These are phyloP conservation scores for Drosophila equinoxialis DNA, from an alignment of 1,140 invertebrate species.

Conservation along the genomic window DNA sequence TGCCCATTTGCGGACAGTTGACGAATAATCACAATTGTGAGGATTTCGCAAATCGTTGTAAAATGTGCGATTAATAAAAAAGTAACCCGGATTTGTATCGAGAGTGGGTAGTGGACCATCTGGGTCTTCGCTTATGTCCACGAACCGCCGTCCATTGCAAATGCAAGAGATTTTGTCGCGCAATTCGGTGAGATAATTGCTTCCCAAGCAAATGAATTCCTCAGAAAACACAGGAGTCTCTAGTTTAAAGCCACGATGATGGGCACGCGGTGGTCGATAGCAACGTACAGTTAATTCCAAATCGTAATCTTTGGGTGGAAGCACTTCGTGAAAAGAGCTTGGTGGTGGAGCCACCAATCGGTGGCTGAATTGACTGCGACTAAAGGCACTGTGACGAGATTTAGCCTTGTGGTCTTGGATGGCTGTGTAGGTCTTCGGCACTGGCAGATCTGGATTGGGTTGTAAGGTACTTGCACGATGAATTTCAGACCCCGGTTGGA, in stretches of 20 bases:
- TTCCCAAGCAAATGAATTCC: conserved; percentile 86
- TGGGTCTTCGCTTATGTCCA: conserved; percentile 87
- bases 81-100: conserved; percentile 86
- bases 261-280: conserved; percentile 82
- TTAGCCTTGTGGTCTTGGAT: conserved; percentile 43
- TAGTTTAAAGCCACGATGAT: conserved; percentile 62
- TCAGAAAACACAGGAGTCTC: conserved; percentile 84
- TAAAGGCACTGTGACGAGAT: conserved; percentile 40
- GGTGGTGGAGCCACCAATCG: conserved; percentile 21
- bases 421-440: conserved; percentile 42
- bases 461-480: conserved; percentile 15
- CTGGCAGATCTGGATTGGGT: conserved; percentile 24
- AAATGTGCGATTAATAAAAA: conserved; percentile 91
- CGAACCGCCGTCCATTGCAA: conserved; percentile 86
- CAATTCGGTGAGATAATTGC: conserved; percentile 86
- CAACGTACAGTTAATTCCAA: conserved; percentile 83
- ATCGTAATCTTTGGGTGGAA: conserved; percentile 61
- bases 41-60: conserved; percentile 88
- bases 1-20: conserved; percentile 87
- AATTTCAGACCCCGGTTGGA: conserved; percentile 45
- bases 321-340: conserved; percentile 2
- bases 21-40: conserved; percentile 87
- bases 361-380: conserved; percentile 50
- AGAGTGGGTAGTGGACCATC: conserved; percentile 82
- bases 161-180: conserved; percentile 88